Evolutionary conservation across 2,113 vertebrate species (phyloP).

Genomic region (Athene cunicularia): DNA sequence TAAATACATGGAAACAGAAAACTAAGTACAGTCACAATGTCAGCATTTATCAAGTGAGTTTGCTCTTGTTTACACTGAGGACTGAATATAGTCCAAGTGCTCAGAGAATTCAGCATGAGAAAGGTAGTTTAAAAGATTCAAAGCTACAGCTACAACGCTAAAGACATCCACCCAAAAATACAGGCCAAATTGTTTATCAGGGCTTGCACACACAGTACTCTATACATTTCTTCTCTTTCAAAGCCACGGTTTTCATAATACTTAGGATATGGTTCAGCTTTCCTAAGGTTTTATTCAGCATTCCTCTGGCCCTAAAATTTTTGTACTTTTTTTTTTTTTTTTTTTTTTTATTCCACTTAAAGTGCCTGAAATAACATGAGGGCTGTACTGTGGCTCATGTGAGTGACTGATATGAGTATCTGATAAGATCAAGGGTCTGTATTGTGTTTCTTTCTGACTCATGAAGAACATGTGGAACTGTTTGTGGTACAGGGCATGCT

Average conservation of each 20-base stretch:
- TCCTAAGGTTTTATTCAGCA: neutral
- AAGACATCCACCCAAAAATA: fast-evolving
- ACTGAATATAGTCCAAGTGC: neutral
- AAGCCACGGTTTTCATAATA: neutral
- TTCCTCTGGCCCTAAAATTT: neutral
- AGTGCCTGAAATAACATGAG: neutral
- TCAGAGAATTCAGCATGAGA: neutral
- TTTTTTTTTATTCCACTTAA: neutral
- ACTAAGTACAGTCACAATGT: neutral
- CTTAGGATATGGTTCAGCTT: neutral
- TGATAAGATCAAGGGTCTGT: neutral
- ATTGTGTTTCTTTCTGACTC: neutral
- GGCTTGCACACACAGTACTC: neutral
- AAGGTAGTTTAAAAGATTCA: neutral
- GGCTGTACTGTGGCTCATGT: neutral
- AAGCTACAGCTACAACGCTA: neutral
- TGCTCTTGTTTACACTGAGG: neutral
- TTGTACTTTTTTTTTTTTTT: too few relatives aligned
- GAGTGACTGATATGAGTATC: neutral
- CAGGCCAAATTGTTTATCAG: fast-evolving
- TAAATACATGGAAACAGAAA: neutral
- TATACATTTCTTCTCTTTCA: neutral
- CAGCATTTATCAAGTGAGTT: neutral
- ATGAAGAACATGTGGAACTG: neutral
- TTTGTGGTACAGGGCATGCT: neutral